Percentiles rank a stretch among this genome's conserved stretches.
These are phyloP conservation scores for Tetraneura akinire DNA, from an alignment of 1,140 invertebrate species.

Conservation along the genomic window DNA sequence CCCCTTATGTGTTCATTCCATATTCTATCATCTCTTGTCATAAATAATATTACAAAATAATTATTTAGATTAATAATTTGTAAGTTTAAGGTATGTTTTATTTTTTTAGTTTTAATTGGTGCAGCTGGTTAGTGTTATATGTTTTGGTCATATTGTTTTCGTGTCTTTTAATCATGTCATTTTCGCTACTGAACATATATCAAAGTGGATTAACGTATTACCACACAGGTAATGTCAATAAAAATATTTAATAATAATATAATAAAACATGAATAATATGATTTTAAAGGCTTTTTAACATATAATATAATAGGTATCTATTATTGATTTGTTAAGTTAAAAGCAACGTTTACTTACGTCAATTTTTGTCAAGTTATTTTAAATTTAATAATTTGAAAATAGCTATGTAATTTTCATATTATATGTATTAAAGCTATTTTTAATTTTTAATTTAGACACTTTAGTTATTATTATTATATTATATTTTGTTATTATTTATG, in stretches of 20 bases:
- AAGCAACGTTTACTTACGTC: too few relatives aligned
- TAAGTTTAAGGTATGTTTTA: too few relatives aligned
- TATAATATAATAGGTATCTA: conserved; percentile 47
- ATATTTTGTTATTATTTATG: neutral
- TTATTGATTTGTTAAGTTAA: neutral
- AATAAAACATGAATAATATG: too few relatives aligned
- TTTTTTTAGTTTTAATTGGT: conserved; percentile 51
- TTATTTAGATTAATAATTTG: too few relatives aligned
- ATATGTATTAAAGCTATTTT: neutral
- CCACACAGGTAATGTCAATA: too few relatives aligned
- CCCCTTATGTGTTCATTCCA: too few relatives aligned
- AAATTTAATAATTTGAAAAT: neutral
- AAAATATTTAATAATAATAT: too few relatives aligned
- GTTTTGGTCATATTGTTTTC: neutral
- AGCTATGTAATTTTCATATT: neutral
- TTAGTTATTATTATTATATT: neutral
- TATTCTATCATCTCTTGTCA: too few relatives aligned
- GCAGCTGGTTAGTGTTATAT: conserved; percentile 13
- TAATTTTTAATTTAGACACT: neutral
- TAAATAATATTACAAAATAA: too few relatives aligned
- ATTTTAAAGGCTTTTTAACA: too few relatives aligned
- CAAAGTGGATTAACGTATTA: conserved; percentile 33
- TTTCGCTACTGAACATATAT: neutral
- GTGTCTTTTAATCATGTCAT: neutral
- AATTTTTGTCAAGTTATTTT: too few relatives aligned